Evolutionary conservation across 2,888 invertebrate species (phyloP), one percentile per base, ranked within the genome.

Genomic region (Papilio protenor): DNA sequence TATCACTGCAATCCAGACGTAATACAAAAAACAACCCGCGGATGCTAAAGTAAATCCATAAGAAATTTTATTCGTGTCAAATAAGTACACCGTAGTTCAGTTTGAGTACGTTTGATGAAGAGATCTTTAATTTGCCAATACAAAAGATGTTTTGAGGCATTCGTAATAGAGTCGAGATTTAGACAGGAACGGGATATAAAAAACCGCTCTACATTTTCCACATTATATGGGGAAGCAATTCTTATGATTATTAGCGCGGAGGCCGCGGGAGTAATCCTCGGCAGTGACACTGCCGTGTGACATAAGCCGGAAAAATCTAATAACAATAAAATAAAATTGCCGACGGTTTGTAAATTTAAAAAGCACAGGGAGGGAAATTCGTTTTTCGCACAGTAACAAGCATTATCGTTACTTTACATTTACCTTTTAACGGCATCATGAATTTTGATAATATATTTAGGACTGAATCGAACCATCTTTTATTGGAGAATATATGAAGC

Each of bases 281-380:
- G 88, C 91, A 87, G 90, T 91, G 92, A 92, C 93, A 89, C 87
- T 87, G 88, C 89, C 86, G 90, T 90, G 93, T 94, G 94, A 94
- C 94, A 92, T 94, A 94, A 94, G 89, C 94, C 93, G 93, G 92
- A 93, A 94, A 94, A 94, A 93, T 94, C 93, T 94, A 93, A 94
- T 94, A 94, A 94, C 94, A 94, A 94, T 94, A 94, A 94, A 94
- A 94, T 93, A 93, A 92, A 94, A 94, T 94, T 94, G 95, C 94
- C 85, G 87, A 88, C 91, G 91, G 92, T 94, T 94, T 94, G 94
- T 92, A 93, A 92, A 93, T 94, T 94, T 91, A 91, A 92, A 93
- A 92, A 86, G 90, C 88, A 92, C 87, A 91, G 92, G 93, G 92
- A 91, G 90, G 91, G 89, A 91, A 92, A 92, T 93, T 93, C 92